Evolutionary conservation across 2,888 invertebrate genomes (phyloP).

Genomic region (Acanthosepion esculentum): DNA sequence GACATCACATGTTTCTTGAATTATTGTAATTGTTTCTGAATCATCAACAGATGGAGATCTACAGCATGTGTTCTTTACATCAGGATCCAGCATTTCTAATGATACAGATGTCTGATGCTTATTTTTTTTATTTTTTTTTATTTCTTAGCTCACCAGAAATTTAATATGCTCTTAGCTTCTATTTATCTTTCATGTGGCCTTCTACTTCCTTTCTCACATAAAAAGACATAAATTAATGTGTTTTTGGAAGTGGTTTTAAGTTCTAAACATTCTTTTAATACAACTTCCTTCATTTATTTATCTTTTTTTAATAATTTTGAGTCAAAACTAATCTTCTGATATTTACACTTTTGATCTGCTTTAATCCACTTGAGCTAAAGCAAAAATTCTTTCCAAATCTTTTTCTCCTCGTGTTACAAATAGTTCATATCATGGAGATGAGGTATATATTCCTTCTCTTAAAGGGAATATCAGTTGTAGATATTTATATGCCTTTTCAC

Average conservation of each 20-base stretch:
- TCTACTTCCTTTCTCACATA: constrained; percentile 8
- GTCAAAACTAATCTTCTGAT: not conserved
- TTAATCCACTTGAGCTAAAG: not conserved
- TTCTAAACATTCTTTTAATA: constrained; percentile 25
- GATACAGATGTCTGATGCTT: not conserved
- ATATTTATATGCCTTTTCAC: no score
- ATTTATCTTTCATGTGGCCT: not conserved
- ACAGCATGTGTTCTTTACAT: not conserved
- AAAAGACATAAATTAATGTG: constrained; percentile 33
- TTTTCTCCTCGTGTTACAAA: not conserved
- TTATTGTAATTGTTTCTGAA: constrained; percentile 37
- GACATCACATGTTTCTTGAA: constrained; percentile 2
- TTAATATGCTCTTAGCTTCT: not conserved
- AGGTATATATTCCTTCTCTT: not conserved
- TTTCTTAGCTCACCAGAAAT: not conserved
- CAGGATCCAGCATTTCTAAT: not conserved
- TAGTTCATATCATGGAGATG: not conserved
- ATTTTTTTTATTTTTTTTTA: not conserved
- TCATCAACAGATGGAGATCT: not conserved
- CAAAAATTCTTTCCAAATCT: constrained; percentile 33
- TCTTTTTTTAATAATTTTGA: not conserved
- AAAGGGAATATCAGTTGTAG: not conserved
- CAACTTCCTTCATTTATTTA: not conserved
- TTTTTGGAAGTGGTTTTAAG: constrained; percentile 33
- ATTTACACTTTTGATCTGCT: not conserved